Evolutionary conservation across 2,797 vertebrate genomes (phyloP).

Genomic region (Hafferia zeledoni): DNA sequence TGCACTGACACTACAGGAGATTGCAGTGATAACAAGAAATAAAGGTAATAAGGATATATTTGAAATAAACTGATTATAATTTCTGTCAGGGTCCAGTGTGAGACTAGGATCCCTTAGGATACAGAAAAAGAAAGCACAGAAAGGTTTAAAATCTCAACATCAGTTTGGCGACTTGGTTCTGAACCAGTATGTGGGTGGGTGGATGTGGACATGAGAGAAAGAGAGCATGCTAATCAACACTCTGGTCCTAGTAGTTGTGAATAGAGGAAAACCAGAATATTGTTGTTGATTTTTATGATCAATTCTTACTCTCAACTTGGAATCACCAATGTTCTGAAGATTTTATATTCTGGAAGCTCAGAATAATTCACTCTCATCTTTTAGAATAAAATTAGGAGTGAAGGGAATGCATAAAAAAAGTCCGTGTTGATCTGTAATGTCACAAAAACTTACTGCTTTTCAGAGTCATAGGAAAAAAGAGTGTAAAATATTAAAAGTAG

Average conservation of each 20-base stretch:
- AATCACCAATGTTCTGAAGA: not conserved
- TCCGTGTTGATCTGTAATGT: not conserved
- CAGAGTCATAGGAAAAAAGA: not conserved
- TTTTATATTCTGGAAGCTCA: not conserved
- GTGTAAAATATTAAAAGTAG: not conserved
- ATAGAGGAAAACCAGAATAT: not conserved
- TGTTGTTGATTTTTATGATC: not conserved
- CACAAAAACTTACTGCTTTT: not conserved
- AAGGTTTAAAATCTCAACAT: not conserved
- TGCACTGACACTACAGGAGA: not conserved
- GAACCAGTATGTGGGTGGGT: not conserved
- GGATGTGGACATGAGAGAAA: not conserved
- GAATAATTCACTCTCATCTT: not conserved
- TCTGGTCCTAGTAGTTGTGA: not conserved
- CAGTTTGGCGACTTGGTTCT: not conserved
- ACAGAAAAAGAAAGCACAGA: not conserved
- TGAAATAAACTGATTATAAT: not conserved
- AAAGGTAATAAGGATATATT: not conserved
- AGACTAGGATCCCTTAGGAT: not conserved
- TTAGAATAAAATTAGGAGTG: not conserved
- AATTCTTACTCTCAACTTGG: not conserved
- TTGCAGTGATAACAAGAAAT: not conserved
- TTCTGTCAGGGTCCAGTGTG: not conserved
- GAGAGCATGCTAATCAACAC: not conserved
- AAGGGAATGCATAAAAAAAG: not conserved